Evolutionary conservation across 2,888 invertebrate genomes (phyloP).

Genomic region (Hololepta plana): DNA sequence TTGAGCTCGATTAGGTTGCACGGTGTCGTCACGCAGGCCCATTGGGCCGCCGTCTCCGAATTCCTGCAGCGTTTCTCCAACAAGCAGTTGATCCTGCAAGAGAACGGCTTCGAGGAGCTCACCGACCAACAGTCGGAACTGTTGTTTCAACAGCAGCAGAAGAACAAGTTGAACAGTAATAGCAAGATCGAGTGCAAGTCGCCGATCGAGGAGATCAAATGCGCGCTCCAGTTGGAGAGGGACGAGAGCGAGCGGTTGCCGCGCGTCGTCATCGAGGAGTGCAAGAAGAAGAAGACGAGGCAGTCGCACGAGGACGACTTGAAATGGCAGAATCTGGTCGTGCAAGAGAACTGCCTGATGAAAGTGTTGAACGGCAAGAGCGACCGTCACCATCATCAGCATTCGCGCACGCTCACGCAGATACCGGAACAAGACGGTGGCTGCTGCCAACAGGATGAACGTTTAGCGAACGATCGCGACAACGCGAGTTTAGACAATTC

Average conservation of each 20-base stretch:
- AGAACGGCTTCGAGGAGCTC: conserved; percentile 25
- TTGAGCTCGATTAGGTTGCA: conserved; percentile 46
- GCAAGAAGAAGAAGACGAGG: neutral
- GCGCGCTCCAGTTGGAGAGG: too few relatives aligned
- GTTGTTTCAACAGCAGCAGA: conserved; percentile 15
- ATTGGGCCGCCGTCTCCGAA: conserved; percentile 45
- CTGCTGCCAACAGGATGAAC: conserved; percentile 1
- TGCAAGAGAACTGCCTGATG: conserved; percentile 13
- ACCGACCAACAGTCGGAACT: conserved; percentile 24
- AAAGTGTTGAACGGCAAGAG: conserved; percentile 13
- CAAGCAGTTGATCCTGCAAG: conserved; percentile 40
- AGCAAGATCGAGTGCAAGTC: conserved; percentile 3
- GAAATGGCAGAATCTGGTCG: conserved; percentile 13
- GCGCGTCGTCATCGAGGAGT: too few relatives aligned
- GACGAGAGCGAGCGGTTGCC: too few relatives aligned
- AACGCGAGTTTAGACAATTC: conserved; percentile 13
- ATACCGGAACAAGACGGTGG: conserved; percentile 6
- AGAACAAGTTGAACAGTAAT: conserved; percentile 4
- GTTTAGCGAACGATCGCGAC: conserved; percentile 6
- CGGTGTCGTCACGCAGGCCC: conserved; percentile 44
- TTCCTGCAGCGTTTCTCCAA: conserved; percentile 45
- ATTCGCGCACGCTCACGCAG: conserved; percentile 5
- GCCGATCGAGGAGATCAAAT: conserved; percentile 6
- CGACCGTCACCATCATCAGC: conserved; percentile 9
- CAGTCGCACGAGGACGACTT: conserved; percentile 7